Base-by-base conservation (phyloP, 2,797 vertebrate species). In the Pelobates cultripes region DNA sequence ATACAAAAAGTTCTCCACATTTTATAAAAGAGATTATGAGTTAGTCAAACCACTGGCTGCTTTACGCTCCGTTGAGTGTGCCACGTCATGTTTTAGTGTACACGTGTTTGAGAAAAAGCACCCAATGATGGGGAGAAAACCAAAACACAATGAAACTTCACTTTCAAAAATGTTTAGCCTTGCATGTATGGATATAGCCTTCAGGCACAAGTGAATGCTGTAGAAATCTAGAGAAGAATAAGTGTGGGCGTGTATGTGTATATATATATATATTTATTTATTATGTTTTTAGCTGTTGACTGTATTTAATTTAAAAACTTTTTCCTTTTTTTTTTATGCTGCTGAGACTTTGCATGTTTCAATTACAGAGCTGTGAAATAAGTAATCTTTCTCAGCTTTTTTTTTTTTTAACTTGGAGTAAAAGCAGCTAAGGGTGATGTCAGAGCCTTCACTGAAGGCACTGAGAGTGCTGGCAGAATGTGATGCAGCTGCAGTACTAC, bases 401-500 rank as follows among this genome's bases (percentile, higher is more conserved):
- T 51, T 94, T 91, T 91, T 91, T 77, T 68, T 42, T 17, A 89
- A 87, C 89, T 96, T 96, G 94, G 14, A 10, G 84, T 88, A 92
- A 93, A 95, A 96, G 93, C 94, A 93, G 91, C 94, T 94, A 96
- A 96, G 94, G 94, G 94, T 97, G 96, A 98, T 98, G 96, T 98
- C 96, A 97, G 96, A 97, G 96, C 96, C 95, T 96, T 96, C 95
- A 95, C 96, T 97, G 95, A 97, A 96, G 98, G 97, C 96, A 97
- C 96, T 96, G 96, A 96, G 96, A 95, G 96, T 95, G 95, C 96
- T 94, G 96, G 96, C 95, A 94, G 96, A 97, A 96, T 96, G 96
- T 96, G 96, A 95, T 97, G 96, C 96, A 98, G 97, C 97, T 98
- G 97, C 97, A 96, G 95, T 98, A 96, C 96, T 95, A 96, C 96